These are phyloP conservation scores for Cacatua alba DNA, from an alignment of 2,113 vertebrate genomes.

Conservation along the genomic window DNA sequence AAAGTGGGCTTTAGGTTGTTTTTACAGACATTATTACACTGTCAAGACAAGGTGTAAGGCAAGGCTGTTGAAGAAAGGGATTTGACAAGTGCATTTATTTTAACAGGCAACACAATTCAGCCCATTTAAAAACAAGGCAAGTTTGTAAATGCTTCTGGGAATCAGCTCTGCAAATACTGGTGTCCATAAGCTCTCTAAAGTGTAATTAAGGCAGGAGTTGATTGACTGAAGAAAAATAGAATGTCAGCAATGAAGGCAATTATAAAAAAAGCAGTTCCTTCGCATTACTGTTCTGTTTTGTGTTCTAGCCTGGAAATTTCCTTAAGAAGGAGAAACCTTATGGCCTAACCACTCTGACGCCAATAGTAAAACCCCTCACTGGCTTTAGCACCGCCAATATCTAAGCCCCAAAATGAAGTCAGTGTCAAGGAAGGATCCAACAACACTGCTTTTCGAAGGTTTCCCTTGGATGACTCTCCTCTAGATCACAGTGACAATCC, in stretches of 20 bases:
- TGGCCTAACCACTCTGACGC: neutral
- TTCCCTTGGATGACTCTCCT: neutral
- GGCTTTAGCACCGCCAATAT: neutral
- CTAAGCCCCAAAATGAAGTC: neutral
- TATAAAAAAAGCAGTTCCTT: constrained; percentile 15
- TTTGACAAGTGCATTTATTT: constrained; percentile 43
- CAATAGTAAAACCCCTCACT: neutral
- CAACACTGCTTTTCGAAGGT: neutral
- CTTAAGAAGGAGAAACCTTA: neutral
- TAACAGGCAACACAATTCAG: neutral
- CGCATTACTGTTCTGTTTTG: neutral
- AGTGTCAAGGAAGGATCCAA: neutral
- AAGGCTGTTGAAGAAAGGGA: constrained; percentile 22
- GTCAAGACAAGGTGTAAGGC: constrained; percentile 1
- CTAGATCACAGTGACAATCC: neutral
- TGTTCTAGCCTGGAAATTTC: neutral
- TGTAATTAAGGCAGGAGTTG: constrained; percentile 57
- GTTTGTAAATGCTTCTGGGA: constrained; percentile 13
- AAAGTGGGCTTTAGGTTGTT: neutral
- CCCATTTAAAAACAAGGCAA: neutral
- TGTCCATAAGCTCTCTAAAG: neutral
- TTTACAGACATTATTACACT: constrained; percentile 27
- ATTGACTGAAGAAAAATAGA: constrained; percentile 55
- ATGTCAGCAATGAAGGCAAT: neutral
- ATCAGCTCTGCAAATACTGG: neutral